Evolutionary conservation across 1,140 invertebrate species (phyloP).

Genomic region (Dendroctonus ponderosae): DNA sequence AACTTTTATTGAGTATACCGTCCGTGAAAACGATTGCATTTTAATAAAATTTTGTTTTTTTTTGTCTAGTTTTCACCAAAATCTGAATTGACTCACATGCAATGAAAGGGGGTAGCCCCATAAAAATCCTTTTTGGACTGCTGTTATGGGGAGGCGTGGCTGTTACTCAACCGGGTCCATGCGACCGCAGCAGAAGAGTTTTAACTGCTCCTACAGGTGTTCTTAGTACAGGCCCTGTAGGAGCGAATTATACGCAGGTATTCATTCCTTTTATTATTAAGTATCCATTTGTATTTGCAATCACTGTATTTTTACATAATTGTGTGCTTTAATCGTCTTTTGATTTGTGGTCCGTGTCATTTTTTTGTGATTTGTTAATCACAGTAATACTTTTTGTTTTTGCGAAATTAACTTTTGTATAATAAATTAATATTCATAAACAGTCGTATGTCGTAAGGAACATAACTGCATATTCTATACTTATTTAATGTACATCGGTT

Average conservation of each 20-base stretch:
- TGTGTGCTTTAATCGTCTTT: background rate
- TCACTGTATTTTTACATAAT: background rate
- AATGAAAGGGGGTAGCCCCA: constrained; percentile 25
- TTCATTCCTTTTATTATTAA: background rate
- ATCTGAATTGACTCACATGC: background rate
- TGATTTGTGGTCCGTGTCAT: too few relatives aligned
- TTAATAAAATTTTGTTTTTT: background rate
- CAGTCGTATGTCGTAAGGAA: too few relatives aligned
- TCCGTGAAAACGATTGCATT: background rate
- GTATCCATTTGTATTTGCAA: background rate
- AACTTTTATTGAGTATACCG: background rate
- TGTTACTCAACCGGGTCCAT: constrained; percentile 52
- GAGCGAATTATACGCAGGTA: constrained; percentile 78
- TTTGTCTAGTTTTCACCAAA: background rate
- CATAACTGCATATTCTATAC: too few relatives aligned
- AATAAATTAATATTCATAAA: too few relatives aligned
- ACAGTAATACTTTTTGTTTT: too few relatives aligned
- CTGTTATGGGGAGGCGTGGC: constrained; percentile 12
- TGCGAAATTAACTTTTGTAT: too few relatives aligned
- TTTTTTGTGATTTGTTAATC: too few relatives aligned
- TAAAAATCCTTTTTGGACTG: constrained; percentile 21
- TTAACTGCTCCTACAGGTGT: constrained; percentile 78
- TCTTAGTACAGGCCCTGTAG: constrained; percentile 84
- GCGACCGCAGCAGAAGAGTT: constrained; percentile 77
- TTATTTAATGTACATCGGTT: too few relatives aligned